Conservation (phyloP, 2,113 vertebrate genomes). For the Ascaphus truei region DNA sequence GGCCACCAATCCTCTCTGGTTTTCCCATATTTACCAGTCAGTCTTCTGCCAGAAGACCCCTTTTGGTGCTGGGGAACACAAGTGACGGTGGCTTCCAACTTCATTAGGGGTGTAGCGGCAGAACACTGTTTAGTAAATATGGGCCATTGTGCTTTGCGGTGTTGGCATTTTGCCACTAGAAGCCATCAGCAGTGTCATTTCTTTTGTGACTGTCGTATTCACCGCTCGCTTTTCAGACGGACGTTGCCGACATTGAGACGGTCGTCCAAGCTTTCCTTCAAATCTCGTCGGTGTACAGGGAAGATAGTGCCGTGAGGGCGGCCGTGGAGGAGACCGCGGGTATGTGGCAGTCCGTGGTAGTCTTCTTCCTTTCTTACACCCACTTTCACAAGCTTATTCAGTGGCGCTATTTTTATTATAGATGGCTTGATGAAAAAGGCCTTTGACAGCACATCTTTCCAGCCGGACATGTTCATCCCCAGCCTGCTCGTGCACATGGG, state of each 20-base stretch:
- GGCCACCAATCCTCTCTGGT: too few relatives aligned
- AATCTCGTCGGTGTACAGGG: slow-evolving; percentile 89
- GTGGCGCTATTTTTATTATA: slow-evolving; percentile 41
- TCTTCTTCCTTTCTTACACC: not conserved
- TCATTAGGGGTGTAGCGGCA: too few relatives aligned
- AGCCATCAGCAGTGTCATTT: too few relatives aligned
- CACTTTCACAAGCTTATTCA: not conserved
- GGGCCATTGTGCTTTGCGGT: too few relatives aligned
- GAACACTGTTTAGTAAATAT: too few relatives aligned
- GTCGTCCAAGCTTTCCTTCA: slow-evolving; percentile 84
- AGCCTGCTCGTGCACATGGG: slow-evolving; percentile 84
- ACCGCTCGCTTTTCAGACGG: slow-evolving; percentile 63
- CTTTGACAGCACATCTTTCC: slow-evolving; percentile 73
- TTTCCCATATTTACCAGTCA: too few relatives aligned
- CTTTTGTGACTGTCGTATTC: not conserved
- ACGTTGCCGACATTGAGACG: slow-evolving; percentile 75
- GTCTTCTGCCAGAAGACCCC: too few relatives aligned
- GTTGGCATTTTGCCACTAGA: too few relatives aligned
- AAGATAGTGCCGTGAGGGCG: slow-evolving; percentile 73
- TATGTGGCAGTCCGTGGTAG: slow-evolving; percentile 21
- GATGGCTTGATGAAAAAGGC: slow-evolving; percentile 86
- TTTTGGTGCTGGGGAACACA: too few relatives aligned
- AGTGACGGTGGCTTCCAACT: too few relatives aligned
- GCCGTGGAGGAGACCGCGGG: slow-evolving; percentile 73
- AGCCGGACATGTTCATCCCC: slow-evolving; percentile 79